These are phyloP conservation scores for Sitta europaea DNA, from an alignment of 2,113 vertebrate species.

Conservation along the genomic window DNA sequence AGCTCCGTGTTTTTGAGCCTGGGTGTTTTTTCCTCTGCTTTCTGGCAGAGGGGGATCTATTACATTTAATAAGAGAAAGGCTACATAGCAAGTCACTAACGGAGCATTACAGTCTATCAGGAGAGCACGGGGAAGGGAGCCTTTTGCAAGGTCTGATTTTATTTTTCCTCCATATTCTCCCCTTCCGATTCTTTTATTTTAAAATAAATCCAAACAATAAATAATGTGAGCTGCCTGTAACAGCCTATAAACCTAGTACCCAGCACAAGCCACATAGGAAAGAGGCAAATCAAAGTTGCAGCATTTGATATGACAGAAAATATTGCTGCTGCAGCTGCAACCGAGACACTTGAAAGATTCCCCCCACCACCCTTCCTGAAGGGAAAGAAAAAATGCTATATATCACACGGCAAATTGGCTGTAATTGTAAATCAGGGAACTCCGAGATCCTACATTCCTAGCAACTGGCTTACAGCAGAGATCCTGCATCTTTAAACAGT, in stretches of 20 bases:
- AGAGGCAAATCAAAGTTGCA: constrained; percentile 75
- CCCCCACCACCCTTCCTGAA: not conserved
- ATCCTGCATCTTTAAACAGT: constrained; percentile 32
- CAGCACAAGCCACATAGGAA: constrained; percentile 9
- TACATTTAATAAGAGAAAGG: constrained; percentile 51
- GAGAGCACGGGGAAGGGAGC: not conserved
- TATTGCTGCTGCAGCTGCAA: constrained; percentile 47
- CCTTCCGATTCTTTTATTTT: not conserved
- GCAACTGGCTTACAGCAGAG: constrained; percentile 46
- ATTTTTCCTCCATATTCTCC: not conserved
- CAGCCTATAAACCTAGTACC: not conserved
- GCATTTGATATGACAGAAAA: constrained; percentile 64
- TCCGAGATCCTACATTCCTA: constrained; percentile 22
- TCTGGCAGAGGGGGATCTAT: constrained; percentile 61
- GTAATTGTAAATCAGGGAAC: constrained; percentile 38
- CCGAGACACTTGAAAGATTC: constrained; percentile 34
- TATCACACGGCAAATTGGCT: constrained; percentile 44
- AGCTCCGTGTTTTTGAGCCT: constrained; percentile 25
- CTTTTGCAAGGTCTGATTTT: constrained; percentile 6
- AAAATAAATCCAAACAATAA: not conserved
- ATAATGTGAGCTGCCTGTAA: constrained; percentile 15
- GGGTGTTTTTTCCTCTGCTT: constrained; percentile 37
- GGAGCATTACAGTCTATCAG: constrained; percentile 24
- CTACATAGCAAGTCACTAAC: constrained; percentile 40
- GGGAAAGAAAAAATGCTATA: constrained; percentile 16